phyloP scores from a whole-genome alignment of 2,888 invertebrate species.

The Acleris literana region DNA sequence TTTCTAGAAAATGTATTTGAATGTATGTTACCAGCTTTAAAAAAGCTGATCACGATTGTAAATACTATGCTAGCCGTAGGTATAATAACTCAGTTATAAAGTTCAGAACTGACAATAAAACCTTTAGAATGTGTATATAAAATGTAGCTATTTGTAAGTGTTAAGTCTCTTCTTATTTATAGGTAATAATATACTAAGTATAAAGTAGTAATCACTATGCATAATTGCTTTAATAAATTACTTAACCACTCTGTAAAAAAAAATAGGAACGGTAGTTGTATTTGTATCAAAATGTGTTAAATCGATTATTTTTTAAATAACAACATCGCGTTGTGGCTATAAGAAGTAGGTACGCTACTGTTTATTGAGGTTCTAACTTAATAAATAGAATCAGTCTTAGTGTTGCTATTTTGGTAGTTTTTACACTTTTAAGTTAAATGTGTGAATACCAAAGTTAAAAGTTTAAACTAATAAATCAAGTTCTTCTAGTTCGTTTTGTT shows the following conservation, averaged over 20 bases:
- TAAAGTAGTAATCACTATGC: slow-evolving; percentile 36
- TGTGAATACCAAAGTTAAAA: too few relatives aligned
- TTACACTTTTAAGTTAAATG: too few relatives aligned
- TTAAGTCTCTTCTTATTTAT: slow-evolving; percentile 71
- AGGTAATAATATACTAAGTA: slow-evolving; percentile 37
- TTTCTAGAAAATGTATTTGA: slow-evolving; percentile 57
- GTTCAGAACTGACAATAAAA: slow-evolving; percentile 83
- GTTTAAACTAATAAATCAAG: too few relatives aligned
- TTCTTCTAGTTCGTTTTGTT: too few relatives aligned
- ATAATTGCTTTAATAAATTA: slow-evolving; percentile 44
- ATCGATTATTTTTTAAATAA: slow-evolving; percentile 34
- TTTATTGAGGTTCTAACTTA: neutral
- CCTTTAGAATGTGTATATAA: slow-evolving; percentile 68
- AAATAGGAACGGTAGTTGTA: slow-evolving; percentile 40
- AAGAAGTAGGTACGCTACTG: slow-evolving; percentile 35
- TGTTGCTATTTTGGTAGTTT: too few relatives aligned
- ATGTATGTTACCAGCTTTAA: slow-evolving; percentile 57
- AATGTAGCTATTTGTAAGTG: slow-evolving; percentile 48
- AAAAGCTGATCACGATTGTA: slow-evolving; percentile 48
- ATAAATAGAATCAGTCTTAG: too few relatives aligned
- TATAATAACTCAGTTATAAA: slow-evolving; percentile 55
- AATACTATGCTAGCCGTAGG: slow-evolving; percentile 40
- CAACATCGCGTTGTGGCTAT: slow-evolving; percentile 47
- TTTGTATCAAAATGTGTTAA: slow-evolving; percentile 41
- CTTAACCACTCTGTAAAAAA: slow-evolving; percentile 44